These are phyloP conservation scores for Petrocephalus microphthalmus DNA, from an alignment of 2,113 vertebrate species.

Conservation along the genomic window DNA sequence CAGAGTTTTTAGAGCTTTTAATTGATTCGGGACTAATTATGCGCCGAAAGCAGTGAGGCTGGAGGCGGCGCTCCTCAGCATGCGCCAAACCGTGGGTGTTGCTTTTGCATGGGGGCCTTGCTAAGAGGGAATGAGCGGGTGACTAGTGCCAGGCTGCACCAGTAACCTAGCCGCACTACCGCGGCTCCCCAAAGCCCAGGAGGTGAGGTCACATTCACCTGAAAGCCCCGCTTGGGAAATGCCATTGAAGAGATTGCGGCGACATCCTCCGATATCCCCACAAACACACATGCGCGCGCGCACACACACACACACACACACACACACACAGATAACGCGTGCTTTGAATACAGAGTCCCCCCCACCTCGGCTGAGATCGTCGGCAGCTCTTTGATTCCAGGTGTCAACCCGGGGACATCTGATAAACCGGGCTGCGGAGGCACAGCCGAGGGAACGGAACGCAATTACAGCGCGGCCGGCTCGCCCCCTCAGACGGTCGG, in stretches of 20 bases:
- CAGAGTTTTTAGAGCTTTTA: constrained; percentile 20
- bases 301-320: background rate
- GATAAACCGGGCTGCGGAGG: background rate
- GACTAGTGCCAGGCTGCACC: background rate
- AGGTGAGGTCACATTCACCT: background rate
- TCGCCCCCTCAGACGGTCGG: background rate
- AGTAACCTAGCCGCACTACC: background rate
- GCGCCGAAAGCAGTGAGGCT: background rate
- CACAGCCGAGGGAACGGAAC: background rate
- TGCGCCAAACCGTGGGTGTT: background rate
- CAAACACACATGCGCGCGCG: background rate
- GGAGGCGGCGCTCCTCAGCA: background rate
- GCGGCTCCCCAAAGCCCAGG: background rate
- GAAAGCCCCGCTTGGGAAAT: background rate
- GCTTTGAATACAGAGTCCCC: constrained; percentile 8
- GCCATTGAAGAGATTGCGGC: background rate
- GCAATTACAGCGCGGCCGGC: background rate
- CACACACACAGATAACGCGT: constrained; percentile 2
- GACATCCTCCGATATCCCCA: background rate
- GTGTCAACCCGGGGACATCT: constrained; percentile 9
- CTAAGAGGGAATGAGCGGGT: background rate
- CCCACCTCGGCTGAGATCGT: background rate
- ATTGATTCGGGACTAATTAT: constrained; percentile 24
- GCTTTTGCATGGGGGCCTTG: background rate
- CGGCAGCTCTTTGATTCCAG: background rate